These are phyloP conservation scores for Podilymbus podiceps DNA, from an alignment of 2,113 vertebrate genomes.

Conservation along the genomic window DNA sequence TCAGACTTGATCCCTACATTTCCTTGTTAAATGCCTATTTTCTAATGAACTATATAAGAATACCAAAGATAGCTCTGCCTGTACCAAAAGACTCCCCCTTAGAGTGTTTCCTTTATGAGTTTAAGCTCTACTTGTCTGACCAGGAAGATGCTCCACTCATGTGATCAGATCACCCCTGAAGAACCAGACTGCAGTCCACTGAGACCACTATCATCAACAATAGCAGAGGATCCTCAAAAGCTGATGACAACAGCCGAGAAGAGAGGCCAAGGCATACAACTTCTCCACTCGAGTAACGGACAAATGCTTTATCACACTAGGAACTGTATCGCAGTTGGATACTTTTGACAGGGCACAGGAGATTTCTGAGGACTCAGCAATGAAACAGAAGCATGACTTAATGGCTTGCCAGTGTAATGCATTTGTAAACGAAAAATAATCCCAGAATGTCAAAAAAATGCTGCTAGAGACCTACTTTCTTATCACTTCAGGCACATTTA, in stretches of 20 bases:
- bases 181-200: background rate
- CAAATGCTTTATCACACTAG: background rate
- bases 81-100: background rate
- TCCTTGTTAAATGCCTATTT: rapidly evolving
- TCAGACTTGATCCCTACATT: background rate
- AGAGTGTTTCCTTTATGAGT: background rate
- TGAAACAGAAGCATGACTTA: background rate
- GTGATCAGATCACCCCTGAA: background rate
- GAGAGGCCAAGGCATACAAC: background rate
- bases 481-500: background rate
- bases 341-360: background rate
- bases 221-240: background rate
- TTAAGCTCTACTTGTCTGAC: background rate
- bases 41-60: background rate
- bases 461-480: background rate
- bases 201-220: background rate
- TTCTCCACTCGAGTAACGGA: background rate
- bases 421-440: background rate
- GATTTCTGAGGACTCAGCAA: background rate
- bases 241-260: background rate
- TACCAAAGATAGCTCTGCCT: background rate
- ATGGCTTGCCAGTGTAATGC: background rate
- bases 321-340: background rate
- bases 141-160: background rate
- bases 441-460: background rate